Conservation (phyloP, 2,113 vertebrate genomes). For the Indicator maculatus region DNA sequence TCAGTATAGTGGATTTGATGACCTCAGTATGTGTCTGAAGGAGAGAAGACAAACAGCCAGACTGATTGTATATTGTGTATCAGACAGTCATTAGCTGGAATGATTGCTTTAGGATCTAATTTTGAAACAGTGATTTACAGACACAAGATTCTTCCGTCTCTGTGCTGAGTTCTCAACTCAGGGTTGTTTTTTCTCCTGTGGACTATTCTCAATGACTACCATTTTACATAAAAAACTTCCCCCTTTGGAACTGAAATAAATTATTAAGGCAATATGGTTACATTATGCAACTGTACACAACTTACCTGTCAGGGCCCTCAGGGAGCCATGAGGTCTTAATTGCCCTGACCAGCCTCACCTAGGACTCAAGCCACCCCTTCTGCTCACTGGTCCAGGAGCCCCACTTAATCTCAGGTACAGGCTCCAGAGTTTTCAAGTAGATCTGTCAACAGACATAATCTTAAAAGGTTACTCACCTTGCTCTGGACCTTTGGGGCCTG, state of each 20-base stretch:
- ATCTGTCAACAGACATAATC: not conserved
- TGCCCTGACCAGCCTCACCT: not conserved
- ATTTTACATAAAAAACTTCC: not conserved
- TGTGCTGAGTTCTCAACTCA: not conserved
- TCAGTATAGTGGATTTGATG: slow-evolving; percentile 11
- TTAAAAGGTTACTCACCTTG: slow-evolving; percentile 40
- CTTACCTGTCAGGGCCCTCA: not conserved
- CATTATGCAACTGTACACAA: not conserved
- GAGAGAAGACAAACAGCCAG: slow-evolving; percentile 9
- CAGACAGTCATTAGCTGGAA: slow-evolving; percentile 9
- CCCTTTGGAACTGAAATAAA: not conserved
- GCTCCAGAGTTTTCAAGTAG: not conserved
- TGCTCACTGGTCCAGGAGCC: not conserved
- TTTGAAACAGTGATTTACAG: slow-evolving; percentile 1
- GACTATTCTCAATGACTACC: not conserved
- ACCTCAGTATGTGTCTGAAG: not conserved
- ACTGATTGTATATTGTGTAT: not conserved
- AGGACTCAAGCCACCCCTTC: not conserved
- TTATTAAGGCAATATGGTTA: not conserved
- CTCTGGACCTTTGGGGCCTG: slow-evolving; percentile 51
- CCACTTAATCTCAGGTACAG: too few relatives aligned
- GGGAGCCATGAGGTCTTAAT: not conserved
- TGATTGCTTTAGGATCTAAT: not conserved
- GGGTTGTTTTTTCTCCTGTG: not conserved
- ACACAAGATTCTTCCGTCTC: not conserved